Percentiles rank a stretch among this genome's conserved stretches.
Evolutionary conservation across 2,888 invertebrate genomes (phyloP).

Genomic region (Lithophane ornitopus): DNA sequence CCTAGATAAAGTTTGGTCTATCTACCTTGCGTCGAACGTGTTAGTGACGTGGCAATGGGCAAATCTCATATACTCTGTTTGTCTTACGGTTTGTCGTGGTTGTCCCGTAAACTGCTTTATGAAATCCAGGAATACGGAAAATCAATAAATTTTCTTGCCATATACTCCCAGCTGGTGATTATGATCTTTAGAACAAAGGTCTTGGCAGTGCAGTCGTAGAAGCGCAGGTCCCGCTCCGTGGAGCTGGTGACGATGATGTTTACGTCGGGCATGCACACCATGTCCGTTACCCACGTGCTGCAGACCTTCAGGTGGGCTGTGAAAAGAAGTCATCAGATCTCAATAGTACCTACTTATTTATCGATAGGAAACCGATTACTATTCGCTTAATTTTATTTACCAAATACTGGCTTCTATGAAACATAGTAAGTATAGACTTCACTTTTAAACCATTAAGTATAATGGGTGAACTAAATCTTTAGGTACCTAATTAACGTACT

Average conservation of each 20-base stretch:
- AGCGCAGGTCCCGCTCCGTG: constrained; percentile 94
- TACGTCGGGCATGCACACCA: constrained; percentile 94
- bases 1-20: too few species aligned
- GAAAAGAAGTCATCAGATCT: too few species aligned
- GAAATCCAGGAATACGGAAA: background rate
- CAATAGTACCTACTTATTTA: background rate
- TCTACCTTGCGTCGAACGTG: background rate
- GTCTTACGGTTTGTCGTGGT: background rate
- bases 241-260: constrained; percentile 94
- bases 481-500: too few species aligned
- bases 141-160: constrained; percentile 71
- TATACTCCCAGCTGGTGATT: constrained; percentile 92
- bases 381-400: background rate
- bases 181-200: constrained; percentile 93
- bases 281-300: constrained; percentile 93
- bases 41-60: background rate
- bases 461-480: background rate
- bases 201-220: constrained; percentile 94
- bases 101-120: background rate
- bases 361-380: background rate
- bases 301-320: constrained; percentile 91
- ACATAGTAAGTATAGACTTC: background rate
- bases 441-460: too few species aligned
- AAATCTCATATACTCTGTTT: background rate
- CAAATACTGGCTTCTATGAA: background rate